These are phyloP conservation scores for Coronaproctus castanopsis DNA, from an alignment of 2,888 invertebrate genomes.

Conservation along the genomic window DNA sequence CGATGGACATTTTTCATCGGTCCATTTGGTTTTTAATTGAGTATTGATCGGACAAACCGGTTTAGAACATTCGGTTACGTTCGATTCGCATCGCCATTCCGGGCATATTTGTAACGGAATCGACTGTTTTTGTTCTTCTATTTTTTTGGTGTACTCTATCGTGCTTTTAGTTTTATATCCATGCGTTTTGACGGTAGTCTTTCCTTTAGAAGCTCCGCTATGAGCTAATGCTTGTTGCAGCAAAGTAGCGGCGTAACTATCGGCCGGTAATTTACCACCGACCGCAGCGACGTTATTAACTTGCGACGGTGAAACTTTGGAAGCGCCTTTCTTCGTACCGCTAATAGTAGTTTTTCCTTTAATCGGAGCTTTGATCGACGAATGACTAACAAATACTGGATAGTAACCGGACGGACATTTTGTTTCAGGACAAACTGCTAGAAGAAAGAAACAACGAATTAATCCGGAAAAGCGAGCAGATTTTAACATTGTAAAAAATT, in stretches of 20 bases:
- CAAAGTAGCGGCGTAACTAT: background rate
- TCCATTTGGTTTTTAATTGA: constrained; percentile 5
- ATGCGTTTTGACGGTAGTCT: background rate
- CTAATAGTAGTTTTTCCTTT: too few relatives aligned
- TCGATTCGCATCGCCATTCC: background rate
- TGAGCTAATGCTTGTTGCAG: background rate
- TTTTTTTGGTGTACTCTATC: background rate
- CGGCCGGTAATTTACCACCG: too few relatives aligned
- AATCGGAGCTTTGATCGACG: too few relatives aligned
- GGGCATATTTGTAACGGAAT: background rate
- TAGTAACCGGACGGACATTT: constrained; percentile 2
- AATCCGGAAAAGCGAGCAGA: too few relatives aligned
- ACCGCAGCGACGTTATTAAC: too few relatives aligned
- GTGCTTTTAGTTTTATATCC: background rate
- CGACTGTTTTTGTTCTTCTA: background rate
- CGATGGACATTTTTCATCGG: constrained; percentile 25
- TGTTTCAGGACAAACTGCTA: background rate
- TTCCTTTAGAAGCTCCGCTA: background rate
- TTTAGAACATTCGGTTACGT: background rate
- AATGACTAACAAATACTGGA: too few relatives aligned
- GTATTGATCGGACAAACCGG: constrained; percentile 4
- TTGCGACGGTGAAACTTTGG: too few relatives aligned
- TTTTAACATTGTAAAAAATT: too few relatives aligned
- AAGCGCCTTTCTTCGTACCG: too few relatives aligned
- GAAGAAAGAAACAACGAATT: too few relatives aligned